Evolutionary conservation across 2,113 vertebrate species (phyloP).

Genomic region (Excalfactoria chinensis): DNA sequence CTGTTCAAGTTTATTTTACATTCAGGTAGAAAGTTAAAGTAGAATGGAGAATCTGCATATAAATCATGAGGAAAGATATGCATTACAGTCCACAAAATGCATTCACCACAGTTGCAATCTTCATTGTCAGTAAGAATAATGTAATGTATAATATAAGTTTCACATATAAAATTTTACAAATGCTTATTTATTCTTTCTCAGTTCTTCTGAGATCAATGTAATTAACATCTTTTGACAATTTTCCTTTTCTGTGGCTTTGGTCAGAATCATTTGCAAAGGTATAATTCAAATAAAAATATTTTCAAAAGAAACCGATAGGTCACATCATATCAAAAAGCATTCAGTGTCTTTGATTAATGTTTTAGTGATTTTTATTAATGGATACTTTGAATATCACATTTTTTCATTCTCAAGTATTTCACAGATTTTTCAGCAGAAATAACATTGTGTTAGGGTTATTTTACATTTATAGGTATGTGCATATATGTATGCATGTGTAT

Average conservation of each 20-base stretch:
- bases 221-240: neutral
- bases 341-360: neutral
- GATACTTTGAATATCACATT: neutral
- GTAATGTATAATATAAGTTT: neutral
- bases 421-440: neutral
- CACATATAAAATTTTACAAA: neutral
- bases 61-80: neutral
- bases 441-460: neutral
- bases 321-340: neutral
- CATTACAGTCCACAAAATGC: neutral
- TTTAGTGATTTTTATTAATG: neutral
- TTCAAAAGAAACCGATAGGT: conserved; percentile 22
- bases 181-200: neutral
- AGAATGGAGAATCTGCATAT: neutral
- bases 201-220: neutral
- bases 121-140: neutral
- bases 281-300: conserved; percentile 32
- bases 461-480: neutral
- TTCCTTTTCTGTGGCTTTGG: neutral
- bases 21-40: neutral
- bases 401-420: neutral
- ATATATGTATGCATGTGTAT: neutral
- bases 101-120: neutral
- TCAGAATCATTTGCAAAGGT: neutral
- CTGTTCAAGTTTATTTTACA: too few relatives aligned